Conservation (phyloP, 2,113 vertebrate genomes). For the Myanophis thanlyinensis region DNA sequence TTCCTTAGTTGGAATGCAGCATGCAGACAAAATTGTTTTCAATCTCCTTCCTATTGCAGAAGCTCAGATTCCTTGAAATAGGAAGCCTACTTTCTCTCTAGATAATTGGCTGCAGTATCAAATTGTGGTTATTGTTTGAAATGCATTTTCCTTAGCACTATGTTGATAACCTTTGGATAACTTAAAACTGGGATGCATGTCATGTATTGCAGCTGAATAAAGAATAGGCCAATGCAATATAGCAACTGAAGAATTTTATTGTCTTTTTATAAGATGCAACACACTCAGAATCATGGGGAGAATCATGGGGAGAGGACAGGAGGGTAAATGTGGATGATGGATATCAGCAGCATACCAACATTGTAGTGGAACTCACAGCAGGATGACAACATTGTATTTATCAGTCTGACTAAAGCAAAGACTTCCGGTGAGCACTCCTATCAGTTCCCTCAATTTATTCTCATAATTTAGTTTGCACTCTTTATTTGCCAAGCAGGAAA, state of each 20-base stretch:
- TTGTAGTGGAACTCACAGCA: background rate
- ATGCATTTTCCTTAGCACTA: background rate
- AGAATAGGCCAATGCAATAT: background rate
- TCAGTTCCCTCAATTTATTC: background rate
- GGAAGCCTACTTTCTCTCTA: background rate
- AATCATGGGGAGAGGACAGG: background rate
- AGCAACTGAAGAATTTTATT: background rate
- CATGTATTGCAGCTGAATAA: background rate
- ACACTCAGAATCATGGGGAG: background rate
- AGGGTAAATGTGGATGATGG: background rate
- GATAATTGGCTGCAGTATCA: background rate
- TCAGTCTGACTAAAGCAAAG: background rate
- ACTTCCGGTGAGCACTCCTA: background rate
- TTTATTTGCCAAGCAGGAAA: no score
- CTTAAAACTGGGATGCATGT: background rate
- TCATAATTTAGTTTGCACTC: background rate
- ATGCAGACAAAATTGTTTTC: background rate
- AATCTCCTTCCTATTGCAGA: background rate
- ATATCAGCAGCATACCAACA: no score
- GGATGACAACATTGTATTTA: background rate
- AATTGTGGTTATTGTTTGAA: background rate
- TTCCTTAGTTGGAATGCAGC: background rate
- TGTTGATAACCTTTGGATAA: background rate
- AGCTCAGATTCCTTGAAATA: background rate
- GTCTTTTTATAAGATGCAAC: background rate